Percentiles rank a stretch among this genome's conserved stretches.
These are phyloP conservation scores for Myotis yumanensis DNA, from an alignment of 2,113 vertebrate species.

Conservation along the genomic window DNA sequence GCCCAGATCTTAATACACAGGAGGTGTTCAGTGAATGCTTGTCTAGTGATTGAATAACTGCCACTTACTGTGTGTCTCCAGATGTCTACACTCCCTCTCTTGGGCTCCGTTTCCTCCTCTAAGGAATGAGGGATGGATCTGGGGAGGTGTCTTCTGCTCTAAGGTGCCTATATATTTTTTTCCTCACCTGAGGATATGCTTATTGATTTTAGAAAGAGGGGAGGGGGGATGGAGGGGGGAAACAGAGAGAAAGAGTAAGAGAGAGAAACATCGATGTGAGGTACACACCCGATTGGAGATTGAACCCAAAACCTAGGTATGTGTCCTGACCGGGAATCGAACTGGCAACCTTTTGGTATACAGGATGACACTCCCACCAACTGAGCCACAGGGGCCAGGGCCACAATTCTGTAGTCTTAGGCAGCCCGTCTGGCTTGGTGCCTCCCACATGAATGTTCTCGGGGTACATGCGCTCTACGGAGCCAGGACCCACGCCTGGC, in stretches of 20 bases:
- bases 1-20: background rate
- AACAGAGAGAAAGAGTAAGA: too few relatives aligned
- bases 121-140: background rate
- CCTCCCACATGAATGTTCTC: background rate
- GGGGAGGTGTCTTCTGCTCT: accelerated
- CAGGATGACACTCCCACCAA: too few relatives aligned
- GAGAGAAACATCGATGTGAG: too few relatives aligned
- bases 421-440: accelerated
- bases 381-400: background rate
- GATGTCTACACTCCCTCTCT: background rate
- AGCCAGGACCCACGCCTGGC: background rate
- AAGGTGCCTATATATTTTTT: background rate
- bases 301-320: too few relatives aligned
- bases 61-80: background rate
- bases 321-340: too few relatives aligned
- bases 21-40: background rate
- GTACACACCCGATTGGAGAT: too few relatives aligned
- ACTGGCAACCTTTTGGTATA: too few relatives aligned
- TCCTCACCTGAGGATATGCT: too few relatives aligned
- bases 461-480: accelerated
- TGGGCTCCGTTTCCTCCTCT: background rate
- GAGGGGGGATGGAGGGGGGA: too few relatives aligned
- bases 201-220: too few relatives aligned
- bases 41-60: background rate
- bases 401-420: background rate